Percentiles rank a stretch among this genome's conserved stretches.
phyloP scores from a whole-genome alignment of 2,888 invertebrate genomes.

The Anodontia alba region DNA sequence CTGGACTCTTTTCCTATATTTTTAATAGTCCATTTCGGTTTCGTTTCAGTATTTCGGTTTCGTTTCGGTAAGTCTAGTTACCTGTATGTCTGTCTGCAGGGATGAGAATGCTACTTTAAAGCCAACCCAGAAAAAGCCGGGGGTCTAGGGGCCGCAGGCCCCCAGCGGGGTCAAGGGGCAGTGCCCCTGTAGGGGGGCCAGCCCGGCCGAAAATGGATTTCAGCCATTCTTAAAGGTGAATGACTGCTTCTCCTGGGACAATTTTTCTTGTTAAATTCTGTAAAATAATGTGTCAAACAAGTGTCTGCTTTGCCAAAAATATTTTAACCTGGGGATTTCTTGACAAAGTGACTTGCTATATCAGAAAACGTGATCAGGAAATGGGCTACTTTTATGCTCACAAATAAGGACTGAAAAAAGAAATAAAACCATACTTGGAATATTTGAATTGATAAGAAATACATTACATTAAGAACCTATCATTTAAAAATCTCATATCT shows the following conservation, averaged over 20 bases:
- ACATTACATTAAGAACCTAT: neutral
- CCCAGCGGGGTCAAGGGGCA: constrained; percentile 20
- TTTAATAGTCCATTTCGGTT: no score
- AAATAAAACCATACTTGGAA: neutral
- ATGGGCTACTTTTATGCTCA: neutral
- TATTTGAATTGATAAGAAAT: neutral
- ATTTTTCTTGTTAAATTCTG: neutral
- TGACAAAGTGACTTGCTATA: neutral
- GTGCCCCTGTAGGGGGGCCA: constrained; percentile 9
- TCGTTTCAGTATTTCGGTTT: no score
- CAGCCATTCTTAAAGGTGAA: neutral
- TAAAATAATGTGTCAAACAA: neutral
- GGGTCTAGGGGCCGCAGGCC: constrained; percentile 12
- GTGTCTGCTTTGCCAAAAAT: neutral
- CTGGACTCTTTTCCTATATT: no score
- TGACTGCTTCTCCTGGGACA: neutral
- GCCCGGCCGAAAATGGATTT: constrained; percentile 9
- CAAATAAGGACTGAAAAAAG: neutral
- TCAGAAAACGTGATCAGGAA: neutral
- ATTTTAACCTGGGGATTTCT: neutral
- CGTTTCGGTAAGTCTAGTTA: no score
- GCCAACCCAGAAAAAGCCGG: constrained; percentile 3
- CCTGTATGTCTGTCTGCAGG: constrained; percentile 9
- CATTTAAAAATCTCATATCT: no score
- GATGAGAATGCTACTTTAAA: constrained; percentile 2